phyloP scores from a whole-genome alignment of 1,140 invertebrate species.

The Meloidogyne hapla region DNA sequence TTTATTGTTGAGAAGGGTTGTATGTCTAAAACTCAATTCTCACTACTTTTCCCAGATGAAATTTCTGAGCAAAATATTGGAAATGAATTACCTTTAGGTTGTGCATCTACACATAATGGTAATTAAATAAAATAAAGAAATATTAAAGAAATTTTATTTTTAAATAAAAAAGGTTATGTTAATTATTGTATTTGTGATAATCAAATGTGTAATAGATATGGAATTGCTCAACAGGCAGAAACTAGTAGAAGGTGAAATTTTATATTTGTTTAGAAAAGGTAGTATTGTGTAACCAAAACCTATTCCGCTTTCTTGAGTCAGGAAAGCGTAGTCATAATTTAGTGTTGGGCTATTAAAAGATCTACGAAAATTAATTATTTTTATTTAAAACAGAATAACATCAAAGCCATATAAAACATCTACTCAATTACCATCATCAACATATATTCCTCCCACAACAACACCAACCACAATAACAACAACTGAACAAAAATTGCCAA shows the following conservation, averaged over 20 bases:
- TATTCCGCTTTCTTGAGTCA: no score
- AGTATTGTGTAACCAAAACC: no score
- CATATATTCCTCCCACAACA: background rate
- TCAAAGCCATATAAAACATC: background rate
- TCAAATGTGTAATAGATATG: conserved; percentile 36
- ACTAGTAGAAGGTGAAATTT: conserved; percentile 6
- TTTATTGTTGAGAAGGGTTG: conserved; percentile 42
- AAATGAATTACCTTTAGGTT: conserved; percentile 19
- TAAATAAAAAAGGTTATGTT: conserved; percentile 25
- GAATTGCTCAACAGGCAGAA: conserved; percentile 36
- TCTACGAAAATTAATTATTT: background rate
- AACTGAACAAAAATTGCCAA: background rate
- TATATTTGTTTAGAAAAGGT: no score
- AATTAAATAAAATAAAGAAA: conserved; percentile 4
- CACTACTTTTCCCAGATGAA: conserved; percentile 38
- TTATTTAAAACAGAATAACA: background rate
- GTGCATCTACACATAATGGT: conserved; percentile 39
- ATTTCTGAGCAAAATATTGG: background rate
- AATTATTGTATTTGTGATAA: conserved; percentile 38
- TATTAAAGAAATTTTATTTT: background rate
- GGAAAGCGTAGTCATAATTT: no score
- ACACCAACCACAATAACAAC: background rate
- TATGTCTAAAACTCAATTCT: conserved; percentile 30
- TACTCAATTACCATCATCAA: background rate
- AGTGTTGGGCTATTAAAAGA: no score